These are phyloP conservation scores for Scleropages formosus DNA, from an alignment of 2,797 vertebrate genomes.

Conservation along the genomic window DNA sequence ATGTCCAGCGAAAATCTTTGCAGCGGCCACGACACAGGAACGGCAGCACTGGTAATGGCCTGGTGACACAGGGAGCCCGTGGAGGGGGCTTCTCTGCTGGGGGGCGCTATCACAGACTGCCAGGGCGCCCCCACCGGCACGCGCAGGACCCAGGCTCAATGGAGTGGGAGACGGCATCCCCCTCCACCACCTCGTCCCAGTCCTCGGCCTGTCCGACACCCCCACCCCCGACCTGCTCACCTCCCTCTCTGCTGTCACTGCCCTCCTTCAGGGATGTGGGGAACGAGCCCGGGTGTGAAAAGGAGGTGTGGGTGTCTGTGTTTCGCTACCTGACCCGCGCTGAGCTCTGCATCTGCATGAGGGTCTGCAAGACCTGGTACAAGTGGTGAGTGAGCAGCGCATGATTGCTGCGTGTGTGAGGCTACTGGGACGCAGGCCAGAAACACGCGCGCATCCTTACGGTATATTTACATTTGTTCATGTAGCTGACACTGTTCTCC, in stretches of 20 bases:
- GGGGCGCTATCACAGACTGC: constrained; percentile 44
- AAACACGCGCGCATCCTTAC: not conserved
- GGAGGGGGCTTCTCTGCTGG: constrained; percentile 42
- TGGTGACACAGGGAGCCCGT: constrained; percentile 60
- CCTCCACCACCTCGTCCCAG: constrained; percentile 56
- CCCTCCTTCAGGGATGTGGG: constrained; percentile 78
- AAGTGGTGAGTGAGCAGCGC: constrained; percentile 81
- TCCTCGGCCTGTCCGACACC: constrained; percentile 54
- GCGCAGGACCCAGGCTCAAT: not conserved
- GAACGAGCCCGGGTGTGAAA: constrained; percentile 81
- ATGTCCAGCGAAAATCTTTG: constrained; percentile 74
- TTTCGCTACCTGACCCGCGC: constrained; percentile 86
- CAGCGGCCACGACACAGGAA: constrained; percentile 64
- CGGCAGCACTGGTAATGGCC: constrained; percentile 52
- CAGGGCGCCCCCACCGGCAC: constrained; percentile 36
- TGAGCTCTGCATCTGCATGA: constrained; percentile 94
- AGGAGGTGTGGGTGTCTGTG: constrained; percentile 96
- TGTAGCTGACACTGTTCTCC: no score
- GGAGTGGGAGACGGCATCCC: constrained; percentile 50
- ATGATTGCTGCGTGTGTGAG: no score
- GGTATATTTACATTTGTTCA: no score
- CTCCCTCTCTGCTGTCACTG: constrained; percentile 63
- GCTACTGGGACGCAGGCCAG: no score
- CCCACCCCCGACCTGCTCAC: constrained; percentile 48
- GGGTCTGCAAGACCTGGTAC: constrained; percentile 97